phyloP scores from a whole-genome alignment of 1,140 invertebrate genomes.

The Orchesella cincta region DNA sequence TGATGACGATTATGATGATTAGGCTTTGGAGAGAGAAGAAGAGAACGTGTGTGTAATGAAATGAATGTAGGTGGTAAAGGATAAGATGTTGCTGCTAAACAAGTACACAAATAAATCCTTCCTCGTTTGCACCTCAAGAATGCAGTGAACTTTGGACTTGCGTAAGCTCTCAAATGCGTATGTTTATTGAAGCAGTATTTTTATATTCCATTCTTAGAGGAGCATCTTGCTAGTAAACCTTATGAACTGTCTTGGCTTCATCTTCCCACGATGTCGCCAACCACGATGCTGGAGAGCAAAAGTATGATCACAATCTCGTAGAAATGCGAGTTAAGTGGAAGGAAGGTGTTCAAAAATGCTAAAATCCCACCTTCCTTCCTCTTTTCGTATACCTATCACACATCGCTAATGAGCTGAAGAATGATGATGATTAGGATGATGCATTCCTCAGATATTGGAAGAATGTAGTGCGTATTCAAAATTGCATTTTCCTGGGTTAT shows the following conservation, averaged over 20 bases:
- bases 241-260: not conserved
- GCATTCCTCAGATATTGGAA: not conserved
- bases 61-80: not conserved
- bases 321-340: not conserved
- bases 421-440: not conserved
- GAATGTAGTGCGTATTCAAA: no score
- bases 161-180: no score
- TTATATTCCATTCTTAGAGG: not conserved
- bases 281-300: not conserved
- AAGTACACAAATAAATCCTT: conserved; percentile 17
- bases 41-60: not conserved
- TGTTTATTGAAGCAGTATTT: not conserved
- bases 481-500: no score
- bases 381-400: not conserved
- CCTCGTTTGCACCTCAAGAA: conserved; percentile 15
- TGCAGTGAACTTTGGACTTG: not conserved
- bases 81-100: not conserved
- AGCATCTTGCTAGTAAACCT: not conserved
- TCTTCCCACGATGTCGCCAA: not conserved
- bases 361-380: not conserved
- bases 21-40: not conserved
- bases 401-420: not conserved
- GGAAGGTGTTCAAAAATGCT: not conserved
- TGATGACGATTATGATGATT: not conserved
- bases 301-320: not conserved